Evolutionary conservation across 1,140 invertebrate species (phyloP).

Genomic region (Caenorhabditis remanei): DNA sequence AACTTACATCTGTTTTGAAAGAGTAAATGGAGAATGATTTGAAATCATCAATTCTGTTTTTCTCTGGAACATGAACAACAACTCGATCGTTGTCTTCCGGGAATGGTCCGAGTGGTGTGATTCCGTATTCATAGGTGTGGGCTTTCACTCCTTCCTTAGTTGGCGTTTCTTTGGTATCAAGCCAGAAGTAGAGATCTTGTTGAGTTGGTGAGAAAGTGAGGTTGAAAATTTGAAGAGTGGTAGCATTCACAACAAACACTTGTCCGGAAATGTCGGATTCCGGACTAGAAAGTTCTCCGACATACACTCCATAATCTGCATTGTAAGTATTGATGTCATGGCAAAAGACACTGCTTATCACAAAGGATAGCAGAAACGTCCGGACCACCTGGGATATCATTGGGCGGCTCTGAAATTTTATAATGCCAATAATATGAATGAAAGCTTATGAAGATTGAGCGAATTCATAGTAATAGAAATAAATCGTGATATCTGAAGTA

Average conservation of each 20-base stretch:
- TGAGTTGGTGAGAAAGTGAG: conserved; percentile 65
- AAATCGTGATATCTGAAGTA: background rate
- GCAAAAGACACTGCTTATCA: background rate
- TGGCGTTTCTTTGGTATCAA: conserved; percentile 72
- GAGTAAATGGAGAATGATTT: conserved; percentile 71
- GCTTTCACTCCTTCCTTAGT: conserved; percentile 74
- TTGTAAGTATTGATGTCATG: conserved; percentile 58
- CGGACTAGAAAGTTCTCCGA: conserved; percentile 63
- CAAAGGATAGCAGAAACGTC: background rate
- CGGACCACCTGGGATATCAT: conserved; percentile 15
- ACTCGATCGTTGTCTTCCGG: conserved; percentile 69
- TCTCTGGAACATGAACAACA: conserved; percentile 70
- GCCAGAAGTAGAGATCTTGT: conserved; percentile 77
- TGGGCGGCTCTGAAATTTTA: conserved; percentile 19
- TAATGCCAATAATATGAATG: background rate
- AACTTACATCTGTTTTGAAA: conserved; percentile 64
- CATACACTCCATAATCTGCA: conserved; percentile 65
- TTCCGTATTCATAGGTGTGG: conserved; percentile 76
- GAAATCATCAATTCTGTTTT: conserved; percentile 69
- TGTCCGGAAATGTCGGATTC: conserved; percentile 67
- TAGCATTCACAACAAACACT: conserved; percentile 72
- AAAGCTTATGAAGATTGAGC: background rate
- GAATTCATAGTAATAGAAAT: background rate
- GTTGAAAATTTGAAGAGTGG: conserved; percentile 70
- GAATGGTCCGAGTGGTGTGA: conserved; percentile 71